Evolutionary conservation across 2,113 vertebrate species (phyloP), one percentile per base, ranked within the genome.

Genomic region (Ammodytes dubius): DNA sequence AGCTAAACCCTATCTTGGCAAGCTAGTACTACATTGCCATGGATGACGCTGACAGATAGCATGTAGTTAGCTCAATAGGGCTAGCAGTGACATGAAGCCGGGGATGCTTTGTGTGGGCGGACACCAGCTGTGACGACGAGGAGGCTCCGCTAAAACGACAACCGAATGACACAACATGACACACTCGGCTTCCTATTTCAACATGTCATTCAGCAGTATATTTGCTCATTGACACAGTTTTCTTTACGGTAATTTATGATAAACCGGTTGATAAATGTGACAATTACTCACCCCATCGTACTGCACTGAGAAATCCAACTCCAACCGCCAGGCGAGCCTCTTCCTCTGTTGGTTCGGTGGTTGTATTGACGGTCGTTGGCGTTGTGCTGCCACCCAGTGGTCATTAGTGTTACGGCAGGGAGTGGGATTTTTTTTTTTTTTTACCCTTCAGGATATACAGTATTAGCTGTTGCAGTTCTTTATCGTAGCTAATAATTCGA

Each of bases 21-120:
- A 66, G n/a, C 52, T 27, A 27, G 27, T 27, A 27, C 27, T 53
- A 10, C 11, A 59, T 3, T 0, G 56, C 3, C 15, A 60, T 3
- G 1, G 35, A 1, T 53, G 50, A n/a, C 50, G 40, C 1, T 58
- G 79, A 10, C 19, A 57, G 84, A 49, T 63, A 66, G 75, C 64
- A 39, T 0, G 19, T 45, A 76, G 83, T 79, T 90, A 87, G 70
- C 7, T 4, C 27, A 27, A 27, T 27, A 27, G 27, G 4, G 88
- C 87, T 87, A 87, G 42, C 79, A 47, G 83, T 9, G 74, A 77
- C 73, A 75, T 3, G 43, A 27, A 5, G 37, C 27, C 27, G 52
- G 65, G 60, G 76, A 61, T 42, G 84, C 77, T 89, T 77, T 81
- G 83, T 93, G 92, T 91, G 66, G 91, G 92, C 82, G 88, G 83